Evolutionary conservation across 2,797 vertebrate species (phyloP).

Genomic region (Florisuga fusca): DNA sequence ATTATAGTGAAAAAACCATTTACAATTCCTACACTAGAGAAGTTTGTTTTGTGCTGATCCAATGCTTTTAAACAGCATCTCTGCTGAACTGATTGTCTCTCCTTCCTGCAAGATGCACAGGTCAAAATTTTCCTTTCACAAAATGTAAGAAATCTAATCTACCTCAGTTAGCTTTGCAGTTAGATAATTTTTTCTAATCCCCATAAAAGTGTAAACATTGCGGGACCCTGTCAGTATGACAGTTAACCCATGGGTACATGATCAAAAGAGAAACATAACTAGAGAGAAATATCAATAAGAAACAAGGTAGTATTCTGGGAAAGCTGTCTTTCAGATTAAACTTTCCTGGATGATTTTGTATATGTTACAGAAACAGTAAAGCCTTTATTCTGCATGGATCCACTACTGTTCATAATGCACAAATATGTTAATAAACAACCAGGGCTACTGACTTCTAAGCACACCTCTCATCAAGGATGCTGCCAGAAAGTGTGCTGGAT

Average conservation of each 20-base stretch:
- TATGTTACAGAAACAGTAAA: neutral
- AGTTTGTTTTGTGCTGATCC: neutral
- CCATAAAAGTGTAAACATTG: neutral
- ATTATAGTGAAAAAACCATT: conserved; percentile 27
- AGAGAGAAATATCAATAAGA: neutral
- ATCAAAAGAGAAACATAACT: neutral
- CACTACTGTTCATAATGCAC: neutral
- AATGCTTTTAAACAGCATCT: conserved; percentile 1
- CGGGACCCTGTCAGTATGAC: neutral
- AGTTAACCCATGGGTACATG: neutral
- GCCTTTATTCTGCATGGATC: neutral
- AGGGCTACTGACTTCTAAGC: fast-evolving
- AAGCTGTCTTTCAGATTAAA: neutral
- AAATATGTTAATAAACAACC: neutral
- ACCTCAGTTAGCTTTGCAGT: neutral
- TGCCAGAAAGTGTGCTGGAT: neutral
- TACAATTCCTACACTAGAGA: neutral
- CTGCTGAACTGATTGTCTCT: neutral
- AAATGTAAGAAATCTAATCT: neutral
- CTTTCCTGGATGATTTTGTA: neutral
- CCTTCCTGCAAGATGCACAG: neutral
- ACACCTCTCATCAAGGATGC: fast-evolving
- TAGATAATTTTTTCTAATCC: neutral
- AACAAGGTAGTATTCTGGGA: neutral
- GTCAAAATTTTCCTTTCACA: neutral